Percentiles rank a stretch among this genome's conserved stretches.
These are phyloP conservation scores for Tragelaphus buxtoni DNA, from an alignment of 2,113 vertebrate genomes.

Conservation along the genomic window DNA sequence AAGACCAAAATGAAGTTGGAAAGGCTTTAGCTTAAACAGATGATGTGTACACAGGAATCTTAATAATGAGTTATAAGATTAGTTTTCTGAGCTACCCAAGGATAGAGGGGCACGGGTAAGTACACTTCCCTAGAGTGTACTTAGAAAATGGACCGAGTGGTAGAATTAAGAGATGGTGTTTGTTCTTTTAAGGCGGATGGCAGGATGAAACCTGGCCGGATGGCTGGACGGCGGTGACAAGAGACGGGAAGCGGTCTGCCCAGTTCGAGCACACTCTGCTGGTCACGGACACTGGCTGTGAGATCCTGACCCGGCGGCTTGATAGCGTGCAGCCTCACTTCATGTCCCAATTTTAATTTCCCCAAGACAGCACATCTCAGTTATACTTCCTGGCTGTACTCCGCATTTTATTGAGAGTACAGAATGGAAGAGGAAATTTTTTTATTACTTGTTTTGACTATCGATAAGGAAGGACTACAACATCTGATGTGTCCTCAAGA, in stretches of 20 bases:
- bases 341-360: constrained; percentile 87
- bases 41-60: not conserved
- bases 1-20: not conserved
- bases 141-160: not conserved
- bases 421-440: constrained; percentile 70
- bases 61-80: not conserved
- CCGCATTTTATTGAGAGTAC: constrained; percentile 77
- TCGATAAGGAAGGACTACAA: constrained; percentile 71
- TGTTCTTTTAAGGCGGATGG: constrained; percentile 89
- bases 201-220: constrained; percentile 99
- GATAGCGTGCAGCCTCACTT: constrained; percentile 92
- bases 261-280: constrained; percentile 98
- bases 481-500: constrained; percentile 67
- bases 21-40: not conserved
- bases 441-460: constrained; percentile 73
- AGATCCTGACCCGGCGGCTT: constrained; percentile 91
- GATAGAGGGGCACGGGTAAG: not conserved
- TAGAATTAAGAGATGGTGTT: not conserved
- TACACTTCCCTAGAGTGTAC: not conserved
- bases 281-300: constrained; percentile 96
- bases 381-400: constrained; percentile 66
- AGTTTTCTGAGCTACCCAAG: not conserved
- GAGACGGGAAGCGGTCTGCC: constrained; percentile 96
- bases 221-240: constrained; percentile 96
- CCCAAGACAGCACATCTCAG: constrained; percentile 34